These are phyloP conservation scores for Aulostomus chinensis DNA, from an alignment of 2,797 vertebrate genomes.

Conservation along the genomic window DNA sequence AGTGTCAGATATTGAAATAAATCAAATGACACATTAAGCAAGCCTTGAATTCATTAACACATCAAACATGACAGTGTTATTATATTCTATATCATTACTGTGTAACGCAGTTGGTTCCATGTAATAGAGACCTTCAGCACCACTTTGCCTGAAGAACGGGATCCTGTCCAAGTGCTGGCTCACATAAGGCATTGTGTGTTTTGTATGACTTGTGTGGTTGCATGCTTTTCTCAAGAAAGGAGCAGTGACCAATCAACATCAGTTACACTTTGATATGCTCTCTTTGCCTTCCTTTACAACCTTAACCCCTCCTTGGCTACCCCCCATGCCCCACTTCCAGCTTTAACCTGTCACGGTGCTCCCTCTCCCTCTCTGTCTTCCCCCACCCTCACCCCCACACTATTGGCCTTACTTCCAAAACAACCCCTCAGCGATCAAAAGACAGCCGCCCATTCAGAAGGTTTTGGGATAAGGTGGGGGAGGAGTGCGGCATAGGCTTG, in stretches of 20 bases:
- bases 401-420: conserved; percentile 53
- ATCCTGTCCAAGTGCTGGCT: no score
- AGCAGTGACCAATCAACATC: conserved; percentile 18
- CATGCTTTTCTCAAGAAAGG: conserved; percentile 27
- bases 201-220: conserved; percentile 22
- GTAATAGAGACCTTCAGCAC: conserved; percentile 8
- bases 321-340: conserved; percentile 22
- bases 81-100: conserved; percentile 14
- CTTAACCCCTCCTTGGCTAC: neutral
- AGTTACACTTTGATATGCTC: conserved; percentile 36
- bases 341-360: conserved; percentile 40
- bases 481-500: conserved; percentile 16
- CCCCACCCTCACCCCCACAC: neutral
- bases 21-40: no score
- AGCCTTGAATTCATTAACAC: conserved; percentile 8
- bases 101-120: conserved; percentile 37
- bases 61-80: conserved; percentile 23
- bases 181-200: no score
- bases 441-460: conserved; percentile 69
- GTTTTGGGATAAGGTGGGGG: conserved; percentile 27
- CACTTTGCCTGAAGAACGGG: conserved; percentile 4
- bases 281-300: neutral
- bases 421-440: conserved; percentile 64
- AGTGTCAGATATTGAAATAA: no score
- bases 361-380: neutral